phyloP scores from a whole-genome alignment of 2,113 vertebrate genomes.

The Pollimyrus isidori region DNA sequence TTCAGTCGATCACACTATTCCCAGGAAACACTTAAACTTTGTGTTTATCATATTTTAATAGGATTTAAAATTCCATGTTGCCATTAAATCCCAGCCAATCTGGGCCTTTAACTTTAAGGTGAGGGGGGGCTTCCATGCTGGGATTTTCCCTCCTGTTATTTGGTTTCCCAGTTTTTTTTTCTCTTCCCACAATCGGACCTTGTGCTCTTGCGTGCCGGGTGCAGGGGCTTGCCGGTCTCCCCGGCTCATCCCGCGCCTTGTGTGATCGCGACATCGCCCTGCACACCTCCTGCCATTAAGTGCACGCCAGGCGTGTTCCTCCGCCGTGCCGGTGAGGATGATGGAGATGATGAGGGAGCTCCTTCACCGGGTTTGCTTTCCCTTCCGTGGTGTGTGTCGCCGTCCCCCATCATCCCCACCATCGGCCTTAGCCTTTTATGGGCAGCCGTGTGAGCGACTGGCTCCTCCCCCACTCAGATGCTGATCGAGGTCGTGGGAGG shows the following conservation, averaged over 20 bases:
- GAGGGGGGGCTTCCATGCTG: background rate
- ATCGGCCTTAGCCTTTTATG: background rate
- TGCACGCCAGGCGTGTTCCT: background rate
- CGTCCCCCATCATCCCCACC: too few species aligned
- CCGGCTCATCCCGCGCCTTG: background rate
- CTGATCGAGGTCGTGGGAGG: background rate
- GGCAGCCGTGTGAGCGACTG: background rate
- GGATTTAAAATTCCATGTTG: background rate
- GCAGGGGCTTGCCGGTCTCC: background rate
- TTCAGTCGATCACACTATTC: background rate
- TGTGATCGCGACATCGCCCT: background rate
- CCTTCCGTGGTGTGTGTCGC: background rate
- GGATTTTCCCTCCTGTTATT: background rate
- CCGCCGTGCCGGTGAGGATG: background rate
- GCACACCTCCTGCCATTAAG: background rate
- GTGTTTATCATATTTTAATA: background rate
- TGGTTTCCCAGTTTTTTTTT: background rate
- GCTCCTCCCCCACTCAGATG: background rate
- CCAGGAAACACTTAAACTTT: slow-evolving; percentile 1
- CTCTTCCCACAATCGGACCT: background rate
- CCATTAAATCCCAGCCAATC: background rate
- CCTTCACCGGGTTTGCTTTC: background rate
- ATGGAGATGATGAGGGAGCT: background rate
- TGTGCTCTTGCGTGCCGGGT: background rate
- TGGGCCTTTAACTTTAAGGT: background rate